Evolutionary conservation across 2,797 vertebrate genomes (phyloP).

Genomic region (Hoplostethus atlanticus): DNA sequence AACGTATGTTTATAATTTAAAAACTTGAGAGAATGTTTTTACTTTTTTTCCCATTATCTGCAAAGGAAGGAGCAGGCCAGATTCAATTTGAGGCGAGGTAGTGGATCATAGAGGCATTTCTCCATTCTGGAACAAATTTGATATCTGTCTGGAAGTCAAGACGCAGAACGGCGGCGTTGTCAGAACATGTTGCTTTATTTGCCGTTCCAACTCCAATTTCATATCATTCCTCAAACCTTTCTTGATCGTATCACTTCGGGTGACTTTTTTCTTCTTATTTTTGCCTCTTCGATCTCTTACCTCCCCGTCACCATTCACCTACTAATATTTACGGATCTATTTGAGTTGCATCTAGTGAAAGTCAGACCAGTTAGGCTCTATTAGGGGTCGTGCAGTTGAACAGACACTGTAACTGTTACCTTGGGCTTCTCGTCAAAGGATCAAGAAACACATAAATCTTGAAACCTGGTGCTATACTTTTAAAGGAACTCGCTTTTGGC

Average conservation of each 20-base stretch:
- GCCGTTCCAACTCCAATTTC: conserved; percentile 65
- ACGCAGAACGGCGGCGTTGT: conserved; percentile 68
- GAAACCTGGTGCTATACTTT: background rate
- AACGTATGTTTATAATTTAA: conserved; percentile 66
- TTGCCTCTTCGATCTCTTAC: background rate
- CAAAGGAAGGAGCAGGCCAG: conserved; percentile 53
- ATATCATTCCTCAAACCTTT: conserved; percentile 66
- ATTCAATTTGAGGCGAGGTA: conserved; percentile 76
- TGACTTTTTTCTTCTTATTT: conserved; percentile 42
- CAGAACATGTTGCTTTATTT: conserved; percentile 71
- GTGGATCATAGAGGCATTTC: conserved; percentile 76
- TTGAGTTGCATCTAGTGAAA: conserved; percentile 43
- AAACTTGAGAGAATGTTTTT: conserved; percentile 34
- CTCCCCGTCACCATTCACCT: conserved; percentile 8
- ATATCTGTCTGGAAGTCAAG: conserved; percentile 75
- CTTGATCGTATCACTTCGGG: conserved; percentile 58
- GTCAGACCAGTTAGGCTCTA: conserved; percentile 23
- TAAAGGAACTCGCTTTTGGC: background rate
- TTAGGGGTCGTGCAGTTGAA: too few relatives aligned
- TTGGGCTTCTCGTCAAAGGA: conserved; percentile 7
- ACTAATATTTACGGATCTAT: conserved; percentile 24
- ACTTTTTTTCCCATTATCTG: conserved; percentile 68
- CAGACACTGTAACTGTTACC: background rate
- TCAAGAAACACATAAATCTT: background rate
- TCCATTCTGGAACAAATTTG: conserved; percentile 75